Evolutionary conservation across 2,888 invertebrate species (phyloP).

Genomic region (Agrilus cyanescens): DNA sequence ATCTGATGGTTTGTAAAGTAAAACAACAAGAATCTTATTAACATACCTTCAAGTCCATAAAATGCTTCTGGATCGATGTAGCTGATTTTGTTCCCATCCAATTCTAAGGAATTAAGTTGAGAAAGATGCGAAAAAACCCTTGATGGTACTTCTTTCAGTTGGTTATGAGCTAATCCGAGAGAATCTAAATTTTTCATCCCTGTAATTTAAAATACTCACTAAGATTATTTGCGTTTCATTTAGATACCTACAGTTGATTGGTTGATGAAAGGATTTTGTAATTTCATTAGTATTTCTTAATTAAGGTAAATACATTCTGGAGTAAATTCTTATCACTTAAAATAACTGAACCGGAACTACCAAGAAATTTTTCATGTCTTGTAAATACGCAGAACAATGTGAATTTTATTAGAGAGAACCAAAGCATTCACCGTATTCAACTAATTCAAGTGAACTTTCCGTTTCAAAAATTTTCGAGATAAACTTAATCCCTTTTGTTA

Average conservation of each 20-base stretch:
- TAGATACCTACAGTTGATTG: too few species aligned
- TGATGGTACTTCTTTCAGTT: constrained; percentile 63
- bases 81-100: constrained; percentile 76
- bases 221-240: not conserved
- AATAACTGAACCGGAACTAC: too few species aligned
- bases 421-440: too few species aligned
- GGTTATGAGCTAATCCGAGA: constrained; percentile 76
- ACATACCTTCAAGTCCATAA: constrained; percentile 73
- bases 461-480: not conserved
- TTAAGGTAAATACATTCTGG: not conserved
- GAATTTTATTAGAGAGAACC: too few species aligned
- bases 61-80: constrained; percentile 77
- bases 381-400: too few species aligned
- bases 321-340: not conserved
- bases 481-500: not conserved
- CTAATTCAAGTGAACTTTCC: too few species aligned
- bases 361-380: too few species aligned
- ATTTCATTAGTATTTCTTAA: too few species aligned
- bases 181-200: constrained; percentile 73
- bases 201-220: constrained; percentile 29
- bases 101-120: constrained; percentile 72
- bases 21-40: constrained; percentile 3
- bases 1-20: too few species aligned
- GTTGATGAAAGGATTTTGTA: not conserved
- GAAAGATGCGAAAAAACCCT: constrained; percentile 73